A percentile compares a stretch with the other conserved stretches of the same genome.
These are phyloP conservation scores for Melanostoma scalare DNA, from an alignment of 2,888 invertebrate species.

Conservation along the genomic window DNA sequence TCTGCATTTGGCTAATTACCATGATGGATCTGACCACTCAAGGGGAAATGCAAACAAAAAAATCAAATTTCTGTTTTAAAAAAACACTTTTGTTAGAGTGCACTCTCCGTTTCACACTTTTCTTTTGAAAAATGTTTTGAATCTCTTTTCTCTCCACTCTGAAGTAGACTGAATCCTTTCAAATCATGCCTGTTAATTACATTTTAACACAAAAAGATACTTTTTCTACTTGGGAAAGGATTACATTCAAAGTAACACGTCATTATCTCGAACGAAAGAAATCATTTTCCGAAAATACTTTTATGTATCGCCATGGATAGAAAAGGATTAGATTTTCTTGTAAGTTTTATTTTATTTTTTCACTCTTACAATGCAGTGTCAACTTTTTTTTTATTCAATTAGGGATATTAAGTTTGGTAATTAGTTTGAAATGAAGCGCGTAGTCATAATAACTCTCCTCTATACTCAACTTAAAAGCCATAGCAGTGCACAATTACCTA, in stretches of 20 bases:
- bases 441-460: neutral
- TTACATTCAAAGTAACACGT: slow-evolving; percentile 15
- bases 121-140: slow-evolving; percentile 21
- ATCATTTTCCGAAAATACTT: slow-evolving; percentile 46
- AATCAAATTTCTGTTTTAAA: slow-evolving; percentile 32
- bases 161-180: slow-evolving; percentile 43
- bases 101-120: slow-evolving; percentile 57
- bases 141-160: slow-evolving; percentile 11
- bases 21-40: slow-evolving; percentile 66
- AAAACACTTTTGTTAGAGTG: slow-evolving; percentile 35
- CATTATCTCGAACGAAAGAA: slow-evolving; percentile 41
- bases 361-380: neutral
- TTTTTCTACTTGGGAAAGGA: slow-evolving; percentile 17
- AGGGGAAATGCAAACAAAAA: slow-evolving; percentile 2
- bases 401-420: slow-evolving; percentile 21
- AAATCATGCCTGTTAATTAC: slow-evolving; percentile 49
- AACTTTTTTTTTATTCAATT: slow-evolving; percentile 15
- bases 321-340: slow-evolving; percentile 29
- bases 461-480: slow-evolving; percentile 30
- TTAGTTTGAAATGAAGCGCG: slow-evolving; percentile 50
- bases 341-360: neutral
- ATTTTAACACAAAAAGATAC: slow-evolving; percentile 26
- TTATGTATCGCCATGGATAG: slow-evolving; percentile 7
- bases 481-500: slow-evolving; percentile 47
- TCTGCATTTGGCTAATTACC: slow-evolving; percentile 62